These are phyloP conservation scores for Turritopsis rubra DNA, from an alignment of 30 jellyfish, hydroid and myxozoan species.

Conservation along the genomic window DNA sequence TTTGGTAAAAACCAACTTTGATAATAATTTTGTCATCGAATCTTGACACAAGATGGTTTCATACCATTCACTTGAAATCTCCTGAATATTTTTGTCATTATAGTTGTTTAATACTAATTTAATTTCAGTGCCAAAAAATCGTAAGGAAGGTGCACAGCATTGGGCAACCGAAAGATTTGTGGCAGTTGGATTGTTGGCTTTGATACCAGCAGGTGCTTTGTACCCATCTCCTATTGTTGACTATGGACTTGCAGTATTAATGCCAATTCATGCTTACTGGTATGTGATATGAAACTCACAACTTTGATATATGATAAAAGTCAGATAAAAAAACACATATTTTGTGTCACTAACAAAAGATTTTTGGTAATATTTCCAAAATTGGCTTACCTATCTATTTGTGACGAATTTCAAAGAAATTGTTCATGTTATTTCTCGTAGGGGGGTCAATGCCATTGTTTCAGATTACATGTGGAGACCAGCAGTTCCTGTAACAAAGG, in stretches of 20 bases:
- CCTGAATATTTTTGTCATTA: neutral
- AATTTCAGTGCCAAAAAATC: slow-evolving; percentile 26
- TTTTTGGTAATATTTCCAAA: too few species aligned
- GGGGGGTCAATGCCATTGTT: slow-evolving; percentile 38
- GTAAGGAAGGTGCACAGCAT: slow-evolving; percentile 49
- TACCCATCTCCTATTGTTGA: slow-evolving; percentile 71
- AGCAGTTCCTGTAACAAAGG: slow-evolving; percentile 52
- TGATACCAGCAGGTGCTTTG: slow-evolving; percentile 62
- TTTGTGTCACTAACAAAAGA: too few species aligned
- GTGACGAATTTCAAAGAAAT: too few species aligned
- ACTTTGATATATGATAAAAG: too few species aligned
- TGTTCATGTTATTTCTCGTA: neutral
- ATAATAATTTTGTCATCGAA: too few species aligned
- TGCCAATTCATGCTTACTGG: slow-evolving; percentile 87
- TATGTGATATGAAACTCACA: too few species aligned
- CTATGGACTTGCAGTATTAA: slow-evolving; percentile 54
- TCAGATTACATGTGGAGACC: slow-evolving; percentile 44
- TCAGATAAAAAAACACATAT: too few species aligned
- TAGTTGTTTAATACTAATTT: neutral
- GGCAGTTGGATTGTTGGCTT: slow-evolving; percentile 64
- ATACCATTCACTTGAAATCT: too few species aligned
- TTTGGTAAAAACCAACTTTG: neutral
- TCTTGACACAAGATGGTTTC: too few species aligned
- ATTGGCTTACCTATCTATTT: too few species aligned
- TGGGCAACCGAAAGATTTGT: slow-evolving; percentile 85